Percentiles rank a stretch among this genome's conserved stretches.
Conservation (phyloP, 2,797 vertebrate species). For the Catostomus latipinnis region DNA sequence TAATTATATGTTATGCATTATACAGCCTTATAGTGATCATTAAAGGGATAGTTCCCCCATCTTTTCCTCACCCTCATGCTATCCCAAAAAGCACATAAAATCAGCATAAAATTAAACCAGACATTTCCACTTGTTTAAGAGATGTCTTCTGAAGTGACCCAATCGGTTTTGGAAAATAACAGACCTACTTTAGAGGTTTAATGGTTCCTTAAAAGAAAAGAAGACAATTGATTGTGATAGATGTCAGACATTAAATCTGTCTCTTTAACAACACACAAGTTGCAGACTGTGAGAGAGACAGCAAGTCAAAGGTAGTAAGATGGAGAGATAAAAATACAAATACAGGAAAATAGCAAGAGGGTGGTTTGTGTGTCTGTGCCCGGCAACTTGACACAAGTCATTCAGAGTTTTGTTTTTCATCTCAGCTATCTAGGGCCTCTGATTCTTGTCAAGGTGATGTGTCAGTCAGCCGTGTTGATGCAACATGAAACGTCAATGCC, state of each 20-base stretch:
- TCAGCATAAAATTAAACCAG: no score
- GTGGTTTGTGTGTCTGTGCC: slow-evolving; percentile 9
- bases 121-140: no score
- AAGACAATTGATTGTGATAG: slow-evolving; percentile 2
- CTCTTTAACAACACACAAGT: slow-evolving; percentile 7
- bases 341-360: not conserved
- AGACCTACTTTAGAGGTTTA: not conserved
- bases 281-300: slow-evolving; percentile 25
- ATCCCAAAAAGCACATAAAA: no score
- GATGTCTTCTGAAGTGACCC: no score
- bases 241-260: slow-evolving; percentile 29
- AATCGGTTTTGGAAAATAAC: no score
- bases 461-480: slow-evolving; percentile 50
- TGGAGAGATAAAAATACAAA: slow-evolving; percentile 14
- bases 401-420: not conserved
- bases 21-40: no score
- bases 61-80: no score
- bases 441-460: slow-evolving; percentile 54
- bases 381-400: slow-evolving; percentile 7
- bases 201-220: not conserved
- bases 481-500: slow-evolving; percentile 42
- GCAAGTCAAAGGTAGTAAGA: slow-evolving; percentile 23
- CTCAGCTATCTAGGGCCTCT: slow-evolving; percentile 20
- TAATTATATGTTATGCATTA: no score
- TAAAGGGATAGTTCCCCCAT: no score